phyloP scores from a whole-genome alignment of 2,113 vertebrate species.

The Damaliscus lunatus region DNA sequence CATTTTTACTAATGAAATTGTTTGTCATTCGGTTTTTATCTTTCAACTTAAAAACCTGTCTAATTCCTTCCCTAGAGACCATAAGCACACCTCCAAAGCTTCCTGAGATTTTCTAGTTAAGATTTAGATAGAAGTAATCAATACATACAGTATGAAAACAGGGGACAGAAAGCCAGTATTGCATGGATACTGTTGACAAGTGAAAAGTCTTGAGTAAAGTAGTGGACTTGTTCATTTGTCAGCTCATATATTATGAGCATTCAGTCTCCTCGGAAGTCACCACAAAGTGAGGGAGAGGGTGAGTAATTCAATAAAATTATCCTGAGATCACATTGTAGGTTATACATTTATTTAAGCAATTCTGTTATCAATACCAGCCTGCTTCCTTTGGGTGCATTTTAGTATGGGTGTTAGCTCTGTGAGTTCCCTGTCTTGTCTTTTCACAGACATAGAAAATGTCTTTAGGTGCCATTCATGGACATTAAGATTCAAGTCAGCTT shows the following conservation, averaged over 20 bases:
- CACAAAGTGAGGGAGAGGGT: slow-evolving; percentile 73
- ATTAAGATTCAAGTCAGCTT: slow-evolving; percentile 21
- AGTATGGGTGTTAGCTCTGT: slow-evolving; percentile 24
- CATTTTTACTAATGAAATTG: slow-evolving; percentile 61
- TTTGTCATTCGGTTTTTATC: slow-evolving; percentile 70
- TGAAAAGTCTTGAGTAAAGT: slow-evolving; percentile 83
- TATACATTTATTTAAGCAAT: slow-evolving; percentile 79
- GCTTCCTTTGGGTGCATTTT: slow-evolving; percentile 69
- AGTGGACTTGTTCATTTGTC: slow-evolving; percentile 82
- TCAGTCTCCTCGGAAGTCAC: slow-evolving; percentile 78
- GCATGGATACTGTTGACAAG: slow-evolving; percentile 77
- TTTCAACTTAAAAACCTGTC: slow-evolving; percentile 65
- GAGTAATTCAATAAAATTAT: slow-evolving; percentile 80
- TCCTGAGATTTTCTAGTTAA: slow-evolving; percentile 52
- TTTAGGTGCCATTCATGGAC: slow-evolving; percentile 39
- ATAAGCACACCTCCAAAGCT: slow-evolving; percentile 63
- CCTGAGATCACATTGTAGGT: slow-evolving; percentile 77
- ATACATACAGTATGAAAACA: slow-evolving; percentile 81
- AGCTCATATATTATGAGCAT: slow-evolving; percentile 80
- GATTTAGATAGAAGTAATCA: slow-evolving; percentile 77
- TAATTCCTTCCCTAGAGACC: slow-evolving; percentile 65
- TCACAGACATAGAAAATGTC: slow-evolving; percentile 36
- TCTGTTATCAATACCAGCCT: slow-evolving; percentile 72
- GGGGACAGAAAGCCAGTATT: slow-evolving; percentile 77
- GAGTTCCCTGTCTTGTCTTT: slow-evolving; percentile 43